Evolutionary conservation across 2,888 invertebrate genomes (phyloP), one percentile per base, ranked within the genome.

Genomic region (Leuctra nigra): DNA sequence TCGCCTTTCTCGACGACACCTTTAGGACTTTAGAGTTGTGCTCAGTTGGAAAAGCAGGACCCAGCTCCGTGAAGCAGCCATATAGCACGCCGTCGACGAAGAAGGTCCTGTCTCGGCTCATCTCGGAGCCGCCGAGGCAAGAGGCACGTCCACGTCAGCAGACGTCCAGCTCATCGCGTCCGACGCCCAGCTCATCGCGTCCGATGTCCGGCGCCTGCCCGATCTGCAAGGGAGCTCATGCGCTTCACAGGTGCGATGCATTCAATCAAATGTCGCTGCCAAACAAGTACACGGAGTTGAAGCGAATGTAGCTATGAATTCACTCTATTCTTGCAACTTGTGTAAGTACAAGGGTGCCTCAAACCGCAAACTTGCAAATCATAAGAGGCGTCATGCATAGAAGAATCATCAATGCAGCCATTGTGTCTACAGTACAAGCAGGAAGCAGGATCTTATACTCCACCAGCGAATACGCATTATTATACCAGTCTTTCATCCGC

Each of bases 1-100:
- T 38, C 38, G 38, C 38, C n/a, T 38, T 38, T 38, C 16, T 38
- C n/a, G 38, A 38, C 38, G 38, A 38, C 38, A 38, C 38, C 16
- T 38, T 14, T 9, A 38, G 38, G 38, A 38, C 38, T 9, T 14
- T 38, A 6, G 38, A 38, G 38, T 38, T 38, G 38, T 38, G 38
- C 38, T 38, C n/a, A 6, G n/a, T n/a, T 7, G 38, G n/a, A 9
- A 7, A 38, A 38, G n/a, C 38, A 7, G 16, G 38, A 9, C n/a
- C 14, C 16, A 38, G 16, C 38, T 38, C 38, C 6, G 9, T 14
- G n/a, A 38, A 38, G 14, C n/a, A 9, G n/a, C 38, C 11, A 14
- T 38, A 7, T 38, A n/a, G n/a, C n/a, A 14, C 38, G 38, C 38
- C 11, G 38, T 38, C 38, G 16, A 9, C 38, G 16, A n/a, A 38